Evolutionary conservation across 2,888 invertebrate species (phyloP), one percentile per base, ranked within the genome.

Genomic region (Platerodrilus igneus): DNA sequence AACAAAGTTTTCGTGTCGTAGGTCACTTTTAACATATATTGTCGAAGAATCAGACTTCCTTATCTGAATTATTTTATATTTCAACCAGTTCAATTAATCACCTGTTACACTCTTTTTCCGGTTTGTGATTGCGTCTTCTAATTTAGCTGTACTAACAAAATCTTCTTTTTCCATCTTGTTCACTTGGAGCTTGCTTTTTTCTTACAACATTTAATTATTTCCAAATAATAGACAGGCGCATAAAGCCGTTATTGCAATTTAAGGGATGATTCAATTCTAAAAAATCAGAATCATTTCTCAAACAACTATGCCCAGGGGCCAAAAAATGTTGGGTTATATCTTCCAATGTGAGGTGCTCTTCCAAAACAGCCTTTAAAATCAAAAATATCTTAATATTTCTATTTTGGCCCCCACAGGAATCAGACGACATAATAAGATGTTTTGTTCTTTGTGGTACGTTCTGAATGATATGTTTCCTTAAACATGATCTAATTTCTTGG

Each of bases 1-100:
- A 26, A 19, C 26, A 34, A 26, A 34, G 20, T 17, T 19, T 26
- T 26, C n/a, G n/a, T n/a, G n/a, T n/a, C n/a, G n/a, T n/a, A n/a
- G n/a, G n/a, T n/a, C n/a, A n/a, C n/a, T n/a, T n/a, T n/a, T n/a
- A n/a, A 34, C 18, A n/a, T 19, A 34, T 26, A 34, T 34, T 1
- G 26, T 26, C 13, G 26, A 34, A 2, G 19, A 17, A 7, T 33
- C 10, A 25, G 23, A 17, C 18, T 16, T 21, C n/a, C 16, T 22
- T 7, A 32, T 1, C 4, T 4, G 3, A 3, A 33, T 33, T 25
- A 25, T 17, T 2, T 18, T 13, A n/a, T 23, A 17, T 9, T 33
- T 33, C 8, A 33, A 13, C 26, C 26, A 34, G 10, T 13, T 34
- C 9, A 19, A 13, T 34, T 34, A 18, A n/a, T 32, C 16, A 4